phyloP scores from a whole-genome alignment of 2,888 invertebrate genomes.

The Slavum lentiscoides region DNA sequence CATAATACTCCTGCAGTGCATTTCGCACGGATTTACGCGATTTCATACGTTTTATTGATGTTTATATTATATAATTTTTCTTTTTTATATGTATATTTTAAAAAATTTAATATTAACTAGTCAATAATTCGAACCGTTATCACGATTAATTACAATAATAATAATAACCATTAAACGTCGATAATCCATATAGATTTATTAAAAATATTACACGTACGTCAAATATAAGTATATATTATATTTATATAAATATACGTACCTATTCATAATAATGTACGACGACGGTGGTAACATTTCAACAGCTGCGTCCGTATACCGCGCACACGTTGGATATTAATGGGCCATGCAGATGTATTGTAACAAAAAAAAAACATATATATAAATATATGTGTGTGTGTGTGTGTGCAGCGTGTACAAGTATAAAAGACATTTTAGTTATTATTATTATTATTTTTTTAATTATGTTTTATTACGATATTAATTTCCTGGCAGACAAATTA shows the following conservation, averaged over 20 bases:
- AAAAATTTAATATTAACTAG: too few species aligned
- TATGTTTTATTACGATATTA: constrained; percentile 45
- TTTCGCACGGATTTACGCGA: not conserved
- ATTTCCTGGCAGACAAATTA: constrained; percentile 40
- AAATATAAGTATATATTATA: not conserved
- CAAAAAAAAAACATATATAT: constrained; percentile 25
- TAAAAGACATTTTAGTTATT: constrained; percentile 26
- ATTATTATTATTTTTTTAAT: constrained; percentile 24
- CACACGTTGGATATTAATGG: constrained; percentile 35
- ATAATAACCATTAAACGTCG: not conserved
- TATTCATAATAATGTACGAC: not conserved
- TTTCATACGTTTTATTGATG: too few species aligned
- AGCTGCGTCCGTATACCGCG: constrained; percentile 30
- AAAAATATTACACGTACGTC: not conserved
- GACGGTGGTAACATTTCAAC: constrained; percentile 29
- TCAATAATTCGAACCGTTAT: not conserved
- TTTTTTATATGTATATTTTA: too few species aligned
- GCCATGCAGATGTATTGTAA: constrained; percentile 45
- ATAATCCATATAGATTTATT: constrained; percentile 31
- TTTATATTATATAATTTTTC: too few species aligned
- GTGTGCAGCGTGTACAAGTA: not conserved
- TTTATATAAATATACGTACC: not conserved
- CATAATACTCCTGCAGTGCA: not conserved
- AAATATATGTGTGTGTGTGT: not conserved
- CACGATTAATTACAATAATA: not conserved